A percentile compares a stretch with the other conserved stretches of the same genome.
These are phyloP conservation scores for Anorthoa munda DNA, from an alignment of 2,888 invertebrate genomes.

Conservation along the genomic window DNA sequence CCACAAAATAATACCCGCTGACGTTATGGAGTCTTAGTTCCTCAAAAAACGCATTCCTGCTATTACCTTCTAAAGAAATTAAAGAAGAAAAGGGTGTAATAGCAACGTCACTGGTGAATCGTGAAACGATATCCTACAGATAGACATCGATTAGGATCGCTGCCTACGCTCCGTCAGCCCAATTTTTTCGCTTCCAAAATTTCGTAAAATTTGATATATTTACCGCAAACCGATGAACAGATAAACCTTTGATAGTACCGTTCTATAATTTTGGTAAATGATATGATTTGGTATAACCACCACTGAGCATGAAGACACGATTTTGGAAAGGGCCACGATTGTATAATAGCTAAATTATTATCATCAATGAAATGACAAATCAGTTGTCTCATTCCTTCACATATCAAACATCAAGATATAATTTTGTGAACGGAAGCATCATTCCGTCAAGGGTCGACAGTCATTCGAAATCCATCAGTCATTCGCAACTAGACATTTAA, in stretches of 20 bases:
- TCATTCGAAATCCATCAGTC: conserved; percentile 89
- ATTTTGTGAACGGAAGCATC: conserved; percentile 80
- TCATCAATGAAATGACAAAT: conserved; percentile 54
- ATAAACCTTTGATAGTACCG: conserved; percentile 72
- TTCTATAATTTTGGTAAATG: conserved; percentile 56
- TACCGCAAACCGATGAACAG: conserved; percentile 85
- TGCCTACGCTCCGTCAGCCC: conserved; percentile 86
- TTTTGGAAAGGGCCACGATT: conserved; percentile 22
- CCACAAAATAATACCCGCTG: conserved; percentile 57
- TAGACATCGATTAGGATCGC: conserved; percentile 85
- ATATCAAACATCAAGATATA: conserved; percentile 60
- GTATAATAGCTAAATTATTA: conserved; percentile 65
- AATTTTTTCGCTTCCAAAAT: conserved; percentile 80
- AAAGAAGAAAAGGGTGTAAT: conserved; percentile 50
- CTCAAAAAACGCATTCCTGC: conserved; percentile 42
- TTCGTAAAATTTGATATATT: conserved; percentile 85
- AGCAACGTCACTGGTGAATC: conserved; percentile 75
- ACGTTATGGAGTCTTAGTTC: conserved; percentile 25
- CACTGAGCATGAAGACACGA: neutral
- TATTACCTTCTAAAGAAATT: conserved; percentile 7
- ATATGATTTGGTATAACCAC: conserved; percentile 28
- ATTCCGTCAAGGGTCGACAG: conserved; percentile 80
- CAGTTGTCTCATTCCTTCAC: conserved; percentile 41
- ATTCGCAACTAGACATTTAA: conserved; percentile 86
- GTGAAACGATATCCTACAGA: conserved; percentile 81